Base-by-base conservation (phyloP, 2,888 invertebrate genomes). In the Diogma glabrata region DNA sequence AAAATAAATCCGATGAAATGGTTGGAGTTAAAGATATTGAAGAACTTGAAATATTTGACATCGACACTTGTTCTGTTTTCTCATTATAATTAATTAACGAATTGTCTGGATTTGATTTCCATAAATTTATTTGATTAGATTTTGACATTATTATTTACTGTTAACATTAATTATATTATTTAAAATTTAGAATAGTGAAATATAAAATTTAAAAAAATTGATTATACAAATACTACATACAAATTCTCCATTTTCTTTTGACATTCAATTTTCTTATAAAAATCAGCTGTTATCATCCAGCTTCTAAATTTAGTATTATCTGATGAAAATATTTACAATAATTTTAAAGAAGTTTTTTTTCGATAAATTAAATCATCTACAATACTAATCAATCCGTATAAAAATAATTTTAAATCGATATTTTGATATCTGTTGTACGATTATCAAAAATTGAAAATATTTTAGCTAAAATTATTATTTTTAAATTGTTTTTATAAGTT, bases 211-310 rank as follows among this genome's bases (percentile, higher is more conserved):
- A 46, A 10, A 46, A 46, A 26, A 26, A 12, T 14, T 12, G 20
- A 14, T 23, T 45, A 22, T 23, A 45, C 20, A 22, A 12, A 23
- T 24, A 24, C 24, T 46, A 46, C 22, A 43, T 28, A 30, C 30
- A 48, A 48, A 48, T 19, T 48, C 48, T 33, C 48, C 48, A 48
- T 48, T 48, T 48, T 48, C 48, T 48, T 48, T 48, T 48, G 48
- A 48, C 48, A 48, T 48, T 47, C 47, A 47, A 43, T 43, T 43
- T 43, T 24, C 24, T 46, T n/a, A n/a, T n/a, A n/a, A n/a, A 16
- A 46, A 48, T 48, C 48, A 48, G 48, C 48, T 48, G 48, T 48
- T 48, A 48, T 48, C 48, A 33, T 23, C 14, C n/a, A n/a, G n/a
- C n/a, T n/a, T n/a, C n/a, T n/a, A n/a, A n/a, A n/a, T n/a, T n/a